A percentile compares a stretch with the other conserved stretches of the same genome.
These are phyloP conservation scores for Branchipolynoe longqiensis DNA, from an alignment of 2,888 invertebrate genomes.

Conservation along the genomic window DNA sequence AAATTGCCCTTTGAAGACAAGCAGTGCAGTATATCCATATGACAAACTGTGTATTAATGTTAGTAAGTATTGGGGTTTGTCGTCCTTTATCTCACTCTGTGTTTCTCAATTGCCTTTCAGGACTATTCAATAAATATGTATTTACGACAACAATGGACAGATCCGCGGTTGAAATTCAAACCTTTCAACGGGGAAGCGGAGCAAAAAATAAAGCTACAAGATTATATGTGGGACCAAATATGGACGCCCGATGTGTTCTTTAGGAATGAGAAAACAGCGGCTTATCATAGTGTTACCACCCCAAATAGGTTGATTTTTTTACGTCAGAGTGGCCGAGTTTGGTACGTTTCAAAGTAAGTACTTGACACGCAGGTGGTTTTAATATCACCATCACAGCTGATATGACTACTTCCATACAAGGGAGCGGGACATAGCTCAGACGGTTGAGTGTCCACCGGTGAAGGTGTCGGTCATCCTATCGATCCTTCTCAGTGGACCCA, in stretches of 20 bases:
- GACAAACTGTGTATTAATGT: too few species aligned
- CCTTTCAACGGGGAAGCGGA: constrained; percentile 55
- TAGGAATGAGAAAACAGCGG: constrained; percentile 69
- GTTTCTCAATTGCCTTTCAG: constrained; percentile 85
- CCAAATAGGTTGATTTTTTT: constrained; percentile 69
- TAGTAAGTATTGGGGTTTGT: not conserved
- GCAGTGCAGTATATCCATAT: too few species aligned
- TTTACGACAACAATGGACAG: constrained; percentile 95
- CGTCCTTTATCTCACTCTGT: not conserved
- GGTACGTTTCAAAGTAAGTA: constrained; percentile 71
- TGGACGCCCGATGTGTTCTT: constrained; percentile 71
- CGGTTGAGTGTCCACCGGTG: too few species aligned
- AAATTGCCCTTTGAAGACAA: too few species aligned
- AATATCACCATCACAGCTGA: too few species aligned
- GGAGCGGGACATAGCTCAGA: too few species aligned
- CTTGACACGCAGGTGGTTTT: too few species aligned
- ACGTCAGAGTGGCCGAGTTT: constrained; percentile 66
- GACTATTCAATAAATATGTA: constrained; percentile 97
- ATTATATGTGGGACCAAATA: constrained; percentile 66
- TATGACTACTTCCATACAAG: too few species aligned
- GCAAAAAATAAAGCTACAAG: constrained; percentile 59
- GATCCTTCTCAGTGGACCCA: too few species aligned
- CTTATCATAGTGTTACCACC: constrained; percentile 69
- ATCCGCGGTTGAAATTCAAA: constrained; percentile 86
- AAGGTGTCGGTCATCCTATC: too few species aligned